Evolutionary conservation across 2,797 vertebrate genomes (phyloP).

Genomic region (Sebastes steindachneri): DNA sequence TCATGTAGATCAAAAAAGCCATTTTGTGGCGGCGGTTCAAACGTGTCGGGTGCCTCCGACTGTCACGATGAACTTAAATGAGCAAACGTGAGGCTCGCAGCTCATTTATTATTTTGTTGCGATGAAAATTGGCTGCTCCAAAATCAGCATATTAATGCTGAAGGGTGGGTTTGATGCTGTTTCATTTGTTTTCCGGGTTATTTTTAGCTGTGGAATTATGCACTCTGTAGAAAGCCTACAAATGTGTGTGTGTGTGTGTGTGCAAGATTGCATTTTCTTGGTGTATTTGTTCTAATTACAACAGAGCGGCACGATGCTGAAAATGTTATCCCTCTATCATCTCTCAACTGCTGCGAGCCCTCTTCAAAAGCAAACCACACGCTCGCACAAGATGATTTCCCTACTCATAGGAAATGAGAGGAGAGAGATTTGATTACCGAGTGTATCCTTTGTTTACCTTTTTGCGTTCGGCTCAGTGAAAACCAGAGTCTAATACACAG

Average conservation of each 20-base stretch:
- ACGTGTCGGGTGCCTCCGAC: not conserved
- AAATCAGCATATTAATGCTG: conserved; percentile 20
- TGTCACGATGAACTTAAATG: not conserved
- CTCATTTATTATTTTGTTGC: conserved; percentile 12
- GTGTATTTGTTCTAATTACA: conserved; percentile 66
- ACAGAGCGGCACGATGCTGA: conserved; percentile 6
- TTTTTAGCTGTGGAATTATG: conserved; percentile 55
- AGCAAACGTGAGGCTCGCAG: conserved; percentile 21
- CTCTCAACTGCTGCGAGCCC: conserved; percentile 29
- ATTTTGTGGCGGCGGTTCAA: conserved; percentile 21
- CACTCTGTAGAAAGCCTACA: conserved; percentile 26
- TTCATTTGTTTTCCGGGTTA: conserved; percentile 44
- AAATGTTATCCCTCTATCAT: conserved; percentile 54
- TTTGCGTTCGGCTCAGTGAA: not conserved
- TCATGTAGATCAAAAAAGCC: not conserved
- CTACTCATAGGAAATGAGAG: conserved; percentile 10
- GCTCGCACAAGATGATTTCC: conserved; percentile 25
- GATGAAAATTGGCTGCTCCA: not conserved
- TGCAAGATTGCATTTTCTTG: conserved; percentile 30
- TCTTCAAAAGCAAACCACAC: conserved; percentile 22
- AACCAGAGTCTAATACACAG: conserved; percentile 8
- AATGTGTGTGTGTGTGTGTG: conserved; percentile 3
- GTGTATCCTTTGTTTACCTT: conserved; percentile 30
- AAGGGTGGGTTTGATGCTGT: conserved; percentile 33
- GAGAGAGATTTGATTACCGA: conserved; percentile 25